Conservation (phyloP, 2,797 vertebrate species). For the Phrynocephalus forsythii region DNA sequence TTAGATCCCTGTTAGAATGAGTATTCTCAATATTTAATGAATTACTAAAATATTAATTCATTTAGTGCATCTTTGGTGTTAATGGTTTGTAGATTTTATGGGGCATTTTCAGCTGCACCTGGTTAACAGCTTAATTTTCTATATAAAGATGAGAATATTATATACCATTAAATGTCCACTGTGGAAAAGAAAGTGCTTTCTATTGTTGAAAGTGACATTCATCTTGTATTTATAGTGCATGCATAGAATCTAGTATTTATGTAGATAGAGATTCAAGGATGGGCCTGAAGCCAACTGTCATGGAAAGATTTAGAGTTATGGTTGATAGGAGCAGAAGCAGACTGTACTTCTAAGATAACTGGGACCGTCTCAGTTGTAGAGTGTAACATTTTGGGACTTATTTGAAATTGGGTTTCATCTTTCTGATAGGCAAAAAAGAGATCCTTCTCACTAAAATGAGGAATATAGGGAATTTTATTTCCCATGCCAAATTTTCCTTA, state of each 20-base stretch:
- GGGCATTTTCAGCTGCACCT: conserved; percentile 57
- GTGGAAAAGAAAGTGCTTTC: conserved; percentile 50
- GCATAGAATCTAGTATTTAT: conserved; percentile 50
- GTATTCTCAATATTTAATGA: conserved; percentile 75
- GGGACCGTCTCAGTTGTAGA: conserved; percentile 24
- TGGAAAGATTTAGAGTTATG: conserved; percentile 33
- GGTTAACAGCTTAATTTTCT: conserved; percentile 62
- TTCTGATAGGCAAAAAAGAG: conserved; percentile 32
- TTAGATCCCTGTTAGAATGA: conserved; percentile 69
- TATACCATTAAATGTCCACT: conserved; percentile 46
- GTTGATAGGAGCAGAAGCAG: conserved; percentile 46
- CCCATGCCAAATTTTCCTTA: conserved; percentile 15
- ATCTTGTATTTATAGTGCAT: conserved; percentile 34
- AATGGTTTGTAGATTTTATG: conserved; percentile 68
- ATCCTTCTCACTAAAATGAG: conserved; percentile 31
- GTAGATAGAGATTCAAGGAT: conserved; percentile 34
- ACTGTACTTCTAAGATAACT: not conserved
- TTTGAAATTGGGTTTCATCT: conserved; percentile 30
- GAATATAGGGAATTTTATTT: conserved; percentile 43
- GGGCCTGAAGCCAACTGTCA: conserved; percentile 42
- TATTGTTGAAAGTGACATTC: conserved; percentile 40
- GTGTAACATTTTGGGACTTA: conserved; percentile 43
- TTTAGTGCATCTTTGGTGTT: conserved; percentile 68
- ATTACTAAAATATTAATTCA: conserved; percentile 72
- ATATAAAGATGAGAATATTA: conserved; percentile 48